A percentile compares a stretch with the other conserved stretches of the same genome.
These are phyloP conservation scores for Carabus problematicus DNA, from an alignment of 2,888 invertebrate genomes.

Conservation along the genomic window DNA sequence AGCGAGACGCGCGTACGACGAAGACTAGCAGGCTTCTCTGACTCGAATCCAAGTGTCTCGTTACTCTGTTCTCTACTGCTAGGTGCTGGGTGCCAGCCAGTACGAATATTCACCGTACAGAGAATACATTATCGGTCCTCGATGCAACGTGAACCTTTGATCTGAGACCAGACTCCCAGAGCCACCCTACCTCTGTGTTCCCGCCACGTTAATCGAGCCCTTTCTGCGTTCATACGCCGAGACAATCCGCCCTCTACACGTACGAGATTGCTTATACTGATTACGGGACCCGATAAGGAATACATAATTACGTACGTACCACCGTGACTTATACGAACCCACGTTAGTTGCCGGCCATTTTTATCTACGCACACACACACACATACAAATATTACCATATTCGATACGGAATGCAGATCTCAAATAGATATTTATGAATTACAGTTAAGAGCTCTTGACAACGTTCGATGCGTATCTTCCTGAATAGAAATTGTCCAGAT, in stretches of 20 bases:
- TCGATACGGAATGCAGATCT: no score
- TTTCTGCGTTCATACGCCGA: slow-evolving; percentile 6
- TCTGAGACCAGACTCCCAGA: not conserved
- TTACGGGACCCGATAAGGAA: slow-evolving; percentile 21
- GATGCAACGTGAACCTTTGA: slow-evolving; percentile 11
- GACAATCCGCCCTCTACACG: slow-evolving; percentile 25
- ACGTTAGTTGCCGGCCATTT: not conserved
- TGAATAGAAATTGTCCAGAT: no score
- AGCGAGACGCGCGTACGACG: no score
- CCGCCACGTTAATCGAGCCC: slow-evolving; percentile 9
- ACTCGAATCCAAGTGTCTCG: no score
- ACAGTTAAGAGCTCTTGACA: no score
- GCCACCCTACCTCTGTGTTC: not conserved
- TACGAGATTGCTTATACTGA: slow-evolving; percentile 24
- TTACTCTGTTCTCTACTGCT: no score
- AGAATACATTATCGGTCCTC: slow-evolving; percentile 16
- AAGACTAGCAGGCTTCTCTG: no score
- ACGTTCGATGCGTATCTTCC: no score
- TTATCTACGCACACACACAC: no score
- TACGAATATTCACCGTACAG: not conserved
- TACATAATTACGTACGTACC: slow-evolving; percentile 15
- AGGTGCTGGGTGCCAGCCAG: no score
- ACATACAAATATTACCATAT: no score
- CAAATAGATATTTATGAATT: no score
- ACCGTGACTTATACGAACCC: not conserved